Evolutionary conservation across 2,113 vertebrate species (phyloP).

Genomic region (Hydrochoerus hydrochaeris): DNA sequence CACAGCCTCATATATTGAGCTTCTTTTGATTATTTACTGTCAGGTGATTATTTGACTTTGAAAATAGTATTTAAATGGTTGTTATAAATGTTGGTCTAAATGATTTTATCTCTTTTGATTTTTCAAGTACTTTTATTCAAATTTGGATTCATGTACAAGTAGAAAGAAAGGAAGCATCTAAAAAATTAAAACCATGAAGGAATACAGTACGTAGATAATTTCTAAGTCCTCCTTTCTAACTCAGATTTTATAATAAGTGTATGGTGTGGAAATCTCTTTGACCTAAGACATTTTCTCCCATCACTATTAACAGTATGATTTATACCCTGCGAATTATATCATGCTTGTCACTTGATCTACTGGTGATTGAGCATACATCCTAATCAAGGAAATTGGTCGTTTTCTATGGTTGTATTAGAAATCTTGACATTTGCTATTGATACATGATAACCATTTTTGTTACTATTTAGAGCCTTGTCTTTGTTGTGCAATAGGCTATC

Average conservation of each 20-base stretch:
- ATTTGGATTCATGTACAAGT: conserved; percentile 11
- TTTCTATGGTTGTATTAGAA: conserved; percentile 29
- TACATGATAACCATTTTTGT: not conserved
- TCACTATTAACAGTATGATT: not conserved
- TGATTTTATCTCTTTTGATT: not conserved
- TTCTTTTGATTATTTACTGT: conserved; percentile 12
- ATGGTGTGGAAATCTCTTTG: not conserved
- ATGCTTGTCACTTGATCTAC: not conserved
- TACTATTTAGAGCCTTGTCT: not conserved
- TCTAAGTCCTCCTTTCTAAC: not conserved
- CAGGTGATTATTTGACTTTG: not conserved
- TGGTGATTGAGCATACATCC: not conserved
- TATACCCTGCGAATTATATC: not conserved
- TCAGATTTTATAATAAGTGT: conserved; percentile 19
- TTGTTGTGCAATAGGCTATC: conserved; percentile 9
- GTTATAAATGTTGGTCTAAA: not conserved
- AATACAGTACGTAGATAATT: not conserved
- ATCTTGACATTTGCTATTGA: not conserved
- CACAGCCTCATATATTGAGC: conserved; percentile 1
- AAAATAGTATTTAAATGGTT: conserved; percentile 34
- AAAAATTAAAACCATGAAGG: not conserved
- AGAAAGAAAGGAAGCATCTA: not conserved
- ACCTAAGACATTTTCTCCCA: not conserved
- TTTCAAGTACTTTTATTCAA: conserved; percentile 20
- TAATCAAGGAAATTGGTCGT: conserved; percentile 21